Percentiles rank a stretch among this genome's conserved stretches.
Conservation (phyloP, 2,888 invertebrate species). For the Aporophyla nigra region DNA sequence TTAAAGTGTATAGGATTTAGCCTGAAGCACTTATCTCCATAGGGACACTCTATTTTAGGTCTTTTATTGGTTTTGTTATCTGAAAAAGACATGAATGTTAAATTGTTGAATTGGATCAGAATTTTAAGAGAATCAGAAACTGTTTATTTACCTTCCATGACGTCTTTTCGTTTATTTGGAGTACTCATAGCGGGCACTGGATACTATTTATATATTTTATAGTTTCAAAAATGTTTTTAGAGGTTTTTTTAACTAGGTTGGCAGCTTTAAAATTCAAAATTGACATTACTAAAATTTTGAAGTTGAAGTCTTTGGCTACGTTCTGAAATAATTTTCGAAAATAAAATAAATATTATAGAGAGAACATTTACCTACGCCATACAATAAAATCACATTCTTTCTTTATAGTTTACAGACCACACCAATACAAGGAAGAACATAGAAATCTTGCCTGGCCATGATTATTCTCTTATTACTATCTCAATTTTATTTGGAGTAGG, state of each 20-base stretch:
- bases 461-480: too few relatives aligned
- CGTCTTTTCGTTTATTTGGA: conserved; percentile 73
- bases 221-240: background rate
- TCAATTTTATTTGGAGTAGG: too few relatives aligned
- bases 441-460: too few relatives aligned
- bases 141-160: conserved; percentile 70
- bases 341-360: background rate
- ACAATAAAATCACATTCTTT: too few relatives aligned
- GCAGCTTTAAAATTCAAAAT: conserved; percentile 29
- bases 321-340: background rate
- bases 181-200: conserved; percentile 67
- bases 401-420: too few relatives aligned
- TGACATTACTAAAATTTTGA: background rate
- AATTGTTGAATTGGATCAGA: background rate
- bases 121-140: background rate
- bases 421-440: too few relatives aligned
- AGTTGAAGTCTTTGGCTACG: background rate
- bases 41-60: conserved; percentile 92
- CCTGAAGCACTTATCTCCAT: conserved; percentile 95
- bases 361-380: background rate
- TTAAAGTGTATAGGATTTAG: conserved; percentile 96
- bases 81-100: conserved; percentile 69
- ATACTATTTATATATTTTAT: background rate
- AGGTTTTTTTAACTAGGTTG: background rate
- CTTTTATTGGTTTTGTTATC: conserved; percentile 77